A percentile compares a stretch with the other conserved stretches of the same genome.
phyloP scores from a whole-genome alignment of 2,797 vertebrate species.

The Phoeniculus purpureus region DNA sequence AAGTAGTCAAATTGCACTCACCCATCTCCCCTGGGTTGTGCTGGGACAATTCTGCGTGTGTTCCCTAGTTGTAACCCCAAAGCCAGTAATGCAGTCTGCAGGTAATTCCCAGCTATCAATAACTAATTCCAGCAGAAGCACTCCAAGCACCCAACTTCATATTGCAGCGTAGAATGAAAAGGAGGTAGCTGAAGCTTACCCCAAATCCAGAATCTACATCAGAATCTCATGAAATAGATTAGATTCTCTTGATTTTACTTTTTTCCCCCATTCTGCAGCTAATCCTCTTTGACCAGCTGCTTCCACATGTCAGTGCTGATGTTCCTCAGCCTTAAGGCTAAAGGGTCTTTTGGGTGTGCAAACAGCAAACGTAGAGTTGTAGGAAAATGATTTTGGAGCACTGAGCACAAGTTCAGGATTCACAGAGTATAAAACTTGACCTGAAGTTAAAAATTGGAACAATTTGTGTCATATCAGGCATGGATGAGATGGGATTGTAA shows the following conservation, averaged over 20 bases:
- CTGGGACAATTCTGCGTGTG: background rate
- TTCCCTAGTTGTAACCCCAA: background rate
- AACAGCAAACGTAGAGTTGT: background rate
- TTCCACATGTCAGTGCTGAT: accelerated
- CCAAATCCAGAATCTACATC: background rate
- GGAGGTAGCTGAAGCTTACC: background rate
- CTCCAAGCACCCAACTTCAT: background rate
- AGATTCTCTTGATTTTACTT: background rate
- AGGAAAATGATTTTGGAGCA: background rate
- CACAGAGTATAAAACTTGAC: background rate
- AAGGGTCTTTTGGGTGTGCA: background rate
- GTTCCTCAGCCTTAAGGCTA: background rate
- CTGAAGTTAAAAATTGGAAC: background rate
- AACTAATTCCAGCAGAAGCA: background rate
- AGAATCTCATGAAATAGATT: background rate
- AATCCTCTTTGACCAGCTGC: background rate
- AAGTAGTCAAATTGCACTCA: background rate
- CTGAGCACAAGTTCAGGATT: background rate
- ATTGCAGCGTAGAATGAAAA: background rate
- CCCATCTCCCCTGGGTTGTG: background rate
- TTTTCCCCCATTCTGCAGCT: background rate
- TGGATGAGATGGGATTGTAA: slow-evolving; percentile 22
- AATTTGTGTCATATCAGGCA: background rate
- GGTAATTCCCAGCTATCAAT: slow-evolving; percentile 6
- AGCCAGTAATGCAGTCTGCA: background rate